Base-by-base conservation (phyloP, 2,797 vertebrate species). In the Eupleurogrammus muticus region DNA sequence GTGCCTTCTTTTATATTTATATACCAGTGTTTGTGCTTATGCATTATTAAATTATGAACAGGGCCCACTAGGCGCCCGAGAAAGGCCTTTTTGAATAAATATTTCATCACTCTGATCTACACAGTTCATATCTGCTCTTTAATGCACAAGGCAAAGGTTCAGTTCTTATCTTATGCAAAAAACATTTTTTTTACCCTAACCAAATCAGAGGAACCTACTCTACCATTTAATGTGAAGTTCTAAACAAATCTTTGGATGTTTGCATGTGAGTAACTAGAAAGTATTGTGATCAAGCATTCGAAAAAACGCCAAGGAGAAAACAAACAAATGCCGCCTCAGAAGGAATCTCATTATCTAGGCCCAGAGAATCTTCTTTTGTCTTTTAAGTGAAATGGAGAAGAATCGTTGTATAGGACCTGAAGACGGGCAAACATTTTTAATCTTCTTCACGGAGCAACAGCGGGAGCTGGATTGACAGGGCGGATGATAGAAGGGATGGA, bases 41-140 rank as follows among this genome's bases (percentile, higher is more conserved):
- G 87, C 87, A 94, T 94, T 92, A 94, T 94, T 93, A 87, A 94
- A 87, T 80, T 76, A 89, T 83, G 90, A 87, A 87, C 89, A 80
- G 76, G 72, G 83, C 89, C 85, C 74, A 70, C 89, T 90, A 89
- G 89, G 87, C 87, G 75, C 85, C 82, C 79, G 78, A 89, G 83
- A 91, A 92, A 92, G 83, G 87, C 87, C 83, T 85, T 92, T 89
- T 86, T 84, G 58, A 88, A 92, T 94, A 77, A 94, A 94, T 94
- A 93, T 94, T 95, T 94, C 83, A 95, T 78, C 64, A 84, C 83
- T 77, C 80, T 83, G 86, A 92, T 92, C 86, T 82, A 89, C 80
- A 86, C 85, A 85, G 89, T 90, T 90, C 83, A 81, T 80, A 87
- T 91, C 79, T 90, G 66, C 74, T 77, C 80, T 77, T 76, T 71